Evolutionary conservation across 2,113 vertebrate genomes (phyloP).

Genomic region (Probosciger aterrimus): DNA sequence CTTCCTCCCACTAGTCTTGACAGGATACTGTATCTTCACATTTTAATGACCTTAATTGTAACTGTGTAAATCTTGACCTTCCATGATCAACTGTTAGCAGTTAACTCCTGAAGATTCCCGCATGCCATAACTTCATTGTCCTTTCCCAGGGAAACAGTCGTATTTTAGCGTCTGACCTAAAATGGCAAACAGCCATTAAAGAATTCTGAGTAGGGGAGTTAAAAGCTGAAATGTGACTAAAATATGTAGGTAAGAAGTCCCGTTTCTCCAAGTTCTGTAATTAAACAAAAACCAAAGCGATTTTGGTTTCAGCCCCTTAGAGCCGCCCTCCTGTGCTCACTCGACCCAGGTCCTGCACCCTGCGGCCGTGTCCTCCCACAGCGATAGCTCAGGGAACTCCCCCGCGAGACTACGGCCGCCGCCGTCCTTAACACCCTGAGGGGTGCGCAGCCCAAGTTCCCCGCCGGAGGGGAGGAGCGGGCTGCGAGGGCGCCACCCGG

Average conservation of each 20-base stretch:
- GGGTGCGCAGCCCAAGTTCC: background rate
- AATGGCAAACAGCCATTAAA: background rate
- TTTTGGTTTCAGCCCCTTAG: too few species aligned
- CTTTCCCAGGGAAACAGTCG: rapidly evolving
- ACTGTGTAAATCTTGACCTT: background rate
- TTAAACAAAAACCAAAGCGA: too few species aligned
- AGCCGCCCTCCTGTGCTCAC: background rate
- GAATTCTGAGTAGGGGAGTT: background rate
- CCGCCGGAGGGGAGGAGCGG: background rate
- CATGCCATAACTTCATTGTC: background rate
- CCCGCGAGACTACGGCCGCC: background rate
- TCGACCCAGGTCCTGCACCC: too few species aligned
- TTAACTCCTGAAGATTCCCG: background rate
- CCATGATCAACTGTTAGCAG: rapidly evolving
- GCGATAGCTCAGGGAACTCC: background rate
- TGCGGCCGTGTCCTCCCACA: background rate
- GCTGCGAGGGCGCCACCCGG: background rate
- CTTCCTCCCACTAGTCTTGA: rapidly evolving
- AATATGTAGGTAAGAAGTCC: background rate
- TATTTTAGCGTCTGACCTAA: background rate
- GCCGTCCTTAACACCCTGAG: rapidly evolving
- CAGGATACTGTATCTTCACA: background rate
- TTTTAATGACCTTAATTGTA: background rate
- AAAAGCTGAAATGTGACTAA: background rate
- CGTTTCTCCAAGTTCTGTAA: background rate